Evolutionary conservation across 2,888 invertebrate genomes (phyloP).

Genomic region (Leptogaster cylindrica): DNA sequence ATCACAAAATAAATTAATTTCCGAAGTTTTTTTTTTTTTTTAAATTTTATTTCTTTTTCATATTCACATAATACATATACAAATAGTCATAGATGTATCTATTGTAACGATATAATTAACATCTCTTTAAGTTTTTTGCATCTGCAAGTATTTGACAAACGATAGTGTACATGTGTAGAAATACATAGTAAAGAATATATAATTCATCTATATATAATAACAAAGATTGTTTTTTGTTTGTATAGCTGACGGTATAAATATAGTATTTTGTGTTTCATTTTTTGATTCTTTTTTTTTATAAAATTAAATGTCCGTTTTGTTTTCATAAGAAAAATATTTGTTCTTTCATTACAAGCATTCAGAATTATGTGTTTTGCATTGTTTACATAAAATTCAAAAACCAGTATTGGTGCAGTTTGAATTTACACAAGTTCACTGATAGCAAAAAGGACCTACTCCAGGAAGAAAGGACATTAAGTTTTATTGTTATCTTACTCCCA

Average conservation of each 20-base stretch:
- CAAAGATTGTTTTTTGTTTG: slow-evolving; percentile 33
- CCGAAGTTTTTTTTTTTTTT: slow-evolving; percentile 3
- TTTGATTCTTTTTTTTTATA: slow-evolving; percentile 35
- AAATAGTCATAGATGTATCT: slow-evolving; percentile 41
- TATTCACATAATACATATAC: slow-evolving; percentile 45
- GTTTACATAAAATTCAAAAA: slow-evolving; percentile 5
- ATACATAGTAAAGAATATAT: slow-evolving; percentile 46
- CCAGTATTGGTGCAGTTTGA: neutral
- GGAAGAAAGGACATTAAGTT: no score
- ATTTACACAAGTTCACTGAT: neutral
- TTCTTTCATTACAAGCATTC: slow-evolving; percentile 13
- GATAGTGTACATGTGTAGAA: slow-evolving; percentile 47
- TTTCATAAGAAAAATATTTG: slow-evolving; percentile 26
- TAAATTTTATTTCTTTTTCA: slow-evolving; percentile 33
- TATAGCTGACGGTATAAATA: slow-evolving; percentile 43
- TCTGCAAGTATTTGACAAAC: slow-evolving; percentile 19
- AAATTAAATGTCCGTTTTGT: slow-evolving; percentile 38
- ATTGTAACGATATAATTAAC: slow-evolving; percentile 43
- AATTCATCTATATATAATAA: slow-evolving; percentile 38
- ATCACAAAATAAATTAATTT: neutral
- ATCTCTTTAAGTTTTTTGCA: slow-evolving; percentile 3
- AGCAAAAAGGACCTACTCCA: no score
- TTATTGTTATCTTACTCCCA: no score
- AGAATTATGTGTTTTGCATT: slow-evolving; percentile 6
- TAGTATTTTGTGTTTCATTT: slow-evolving; percentile 18